Percentiles rank a stretch among this genome's conserved stretches.
phyloP scores from a whole-genome alignment of 2,113 vertebrate species.

The Percopsis transmontana region DNA sequence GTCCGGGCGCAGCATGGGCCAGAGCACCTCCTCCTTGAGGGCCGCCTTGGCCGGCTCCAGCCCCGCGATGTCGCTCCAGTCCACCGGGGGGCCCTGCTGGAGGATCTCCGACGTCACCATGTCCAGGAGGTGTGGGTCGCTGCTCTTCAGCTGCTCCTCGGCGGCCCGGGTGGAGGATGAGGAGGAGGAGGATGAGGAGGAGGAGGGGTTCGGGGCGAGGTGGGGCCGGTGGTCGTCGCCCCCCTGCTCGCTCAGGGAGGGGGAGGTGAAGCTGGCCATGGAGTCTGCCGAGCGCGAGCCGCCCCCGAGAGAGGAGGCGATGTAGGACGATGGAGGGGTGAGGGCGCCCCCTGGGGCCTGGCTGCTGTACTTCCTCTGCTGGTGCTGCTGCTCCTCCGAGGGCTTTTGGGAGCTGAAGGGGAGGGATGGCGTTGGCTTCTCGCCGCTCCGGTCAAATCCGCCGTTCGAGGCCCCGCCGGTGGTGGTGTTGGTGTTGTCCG shows the following conservation, averaged over 20 bases:
- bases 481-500: conserved; percentile 91
- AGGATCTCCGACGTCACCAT: conserved; percentile 95
- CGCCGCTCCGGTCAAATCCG: conserved; percentile 90
- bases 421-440: conserved; percentile 89
- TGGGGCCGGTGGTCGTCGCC: conserved; percentile 87
- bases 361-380: conserved; percentile 92
- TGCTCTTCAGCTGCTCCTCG: conserved; percentile 93
- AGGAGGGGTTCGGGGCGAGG: conserved; percentile 86
- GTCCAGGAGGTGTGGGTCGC: conserved; percentile 93
- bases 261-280: conserved; percentile 88
- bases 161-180: conserved; percentile 89
- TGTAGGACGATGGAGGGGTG: conserved; percentile 90
- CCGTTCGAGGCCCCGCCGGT: conserved; percentile 85
- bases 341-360: conserved; percentile 86
- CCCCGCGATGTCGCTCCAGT: conserved; percentile 94
- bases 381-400: conserved; percentile 89
- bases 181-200: conserved; percentile 58
- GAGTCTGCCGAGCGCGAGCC: conserved; percentile 87
- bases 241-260: conserved; percentile 86
- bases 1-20: conserved; percentile 94
- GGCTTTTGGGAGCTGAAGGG: conserved; percentile 95
- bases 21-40: conserved; percentile 94
- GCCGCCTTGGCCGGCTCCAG: conserved; percentile 91
- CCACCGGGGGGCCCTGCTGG: conserved; percentile 90
- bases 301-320: conserved; percentile 82